Evolutionary conservation across 2,113 vertebrate genomes (phyloP).

Genomic region (Erpornis zantholeuca): DNA sequence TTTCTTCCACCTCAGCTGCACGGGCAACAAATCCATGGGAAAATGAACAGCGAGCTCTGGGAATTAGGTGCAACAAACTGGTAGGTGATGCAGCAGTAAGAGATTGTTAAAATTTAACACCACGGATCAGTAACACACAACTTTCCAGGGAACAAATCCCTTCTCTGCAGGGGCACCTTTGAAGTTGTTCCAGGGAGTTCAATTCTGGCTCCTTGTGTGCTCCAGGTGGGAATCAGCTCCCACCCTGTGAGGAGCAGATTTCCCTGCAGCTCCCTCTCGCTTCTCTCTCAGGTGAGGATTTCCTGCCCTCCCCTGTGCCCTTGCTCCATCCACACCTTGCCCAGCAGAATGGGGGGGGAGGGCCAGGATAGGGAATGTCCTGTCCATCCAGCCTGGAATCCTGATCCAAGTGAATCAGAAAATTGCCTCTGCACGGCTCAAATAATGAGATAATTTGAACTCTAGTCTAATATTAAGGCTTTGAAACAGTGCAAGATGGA

Average conservation of each 20-base stretch:
- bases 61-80: not conserved
- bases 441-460: not conserved
- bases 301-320: not conserved
- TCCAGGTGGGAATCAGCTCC: not conserved
- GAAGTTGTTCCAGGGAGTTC: rapidly evolving
- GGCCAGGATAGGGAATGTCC: not conserved
- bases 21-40: not conserved
- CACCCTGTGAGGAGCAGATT: not conserved
- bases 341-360: not conserved
- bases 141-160: not conserved
- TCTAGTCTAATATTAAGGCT: not conserved
- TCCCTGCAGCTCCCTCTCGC: not conserved
- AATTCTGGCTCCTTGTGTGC: not conserved
- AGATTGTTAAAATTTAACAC: not conserved
- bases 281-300: not conserved
- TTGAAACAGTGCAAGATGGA: not conserved
- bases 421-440: not conserved
- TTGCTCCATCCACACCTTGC: not conserved
- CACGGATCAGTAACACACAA: not conserved
- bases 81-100: not conserved
- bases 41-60: not conserved
- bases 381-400: not conserved
- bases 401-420: not conserved
- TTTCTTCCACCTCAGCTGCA: not conserved
- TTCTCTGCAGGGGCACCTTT: not conserved